These are phyloP conservation scores for Nothoprocta pentlandii DNA, from an alignment of 2,113 vertebrate genomes.

Conservation along the genomic window DNA sequence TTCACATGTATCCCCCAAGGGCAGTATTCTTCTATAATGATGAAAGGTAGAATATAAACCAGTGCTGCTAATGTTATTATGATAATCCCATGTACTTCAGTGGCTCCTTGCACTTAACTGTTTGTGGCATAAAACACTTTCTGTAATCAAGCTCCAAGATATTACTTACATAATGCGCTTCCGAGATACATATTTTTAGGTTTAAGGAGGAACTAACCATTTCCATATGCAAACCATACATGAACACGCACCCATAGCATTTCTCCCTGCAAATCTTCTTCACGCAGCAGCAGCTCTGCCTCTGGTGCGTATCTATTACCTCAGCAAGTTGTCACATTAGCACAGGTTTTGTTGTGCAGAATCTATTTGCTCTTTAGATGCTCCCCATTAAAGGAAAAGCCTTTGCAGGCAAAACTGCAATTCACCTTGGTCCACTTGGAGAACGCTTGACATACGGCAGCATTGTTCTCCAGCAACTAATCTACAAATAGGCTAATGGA, in stretches of 20 bases:
- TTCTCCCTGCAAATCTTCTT: neutral
- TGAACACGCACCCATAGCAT: neutral
- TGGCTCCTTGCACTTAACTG: neutral
- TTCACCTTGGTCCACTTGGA: neutral
- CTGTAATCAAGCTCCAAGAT: neutral
- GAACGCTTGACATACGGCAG: neutral
- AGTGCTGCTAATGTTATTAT: neutral
- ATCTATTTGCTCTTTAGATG: neutral
- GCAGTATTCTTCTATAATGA: neutral
- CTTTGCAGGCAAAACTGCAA: neutral
- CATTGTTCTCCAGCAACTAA: neutral
- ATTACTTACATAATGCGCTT: neutral
- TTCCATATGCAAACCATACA: neutral
- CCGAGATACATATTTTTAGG: neutral
- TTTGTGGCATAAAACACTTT: neutral
- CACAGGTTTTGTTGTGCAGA: neutral
- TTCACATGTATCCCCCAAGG: neutral
- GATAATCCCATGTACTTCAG: constrained; percentile 1
- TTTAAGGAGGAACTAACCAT: neutral
- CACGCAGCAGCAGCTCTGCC: neutral
- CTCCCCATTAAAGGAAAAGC: neutral
- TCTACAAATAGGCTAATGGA: neutral
- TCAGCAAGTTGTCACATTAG: neutral
- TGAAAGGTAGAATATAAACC: constrained; percentile 8
- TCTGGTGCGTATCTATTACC: neutral